Percentiles rank a stretch among this genome's conserved stretches.
phyloP scores from a whole-genome alignment of 2,888 invertebrate genomes.

The Tetramorium bicarinatum region DNA sequence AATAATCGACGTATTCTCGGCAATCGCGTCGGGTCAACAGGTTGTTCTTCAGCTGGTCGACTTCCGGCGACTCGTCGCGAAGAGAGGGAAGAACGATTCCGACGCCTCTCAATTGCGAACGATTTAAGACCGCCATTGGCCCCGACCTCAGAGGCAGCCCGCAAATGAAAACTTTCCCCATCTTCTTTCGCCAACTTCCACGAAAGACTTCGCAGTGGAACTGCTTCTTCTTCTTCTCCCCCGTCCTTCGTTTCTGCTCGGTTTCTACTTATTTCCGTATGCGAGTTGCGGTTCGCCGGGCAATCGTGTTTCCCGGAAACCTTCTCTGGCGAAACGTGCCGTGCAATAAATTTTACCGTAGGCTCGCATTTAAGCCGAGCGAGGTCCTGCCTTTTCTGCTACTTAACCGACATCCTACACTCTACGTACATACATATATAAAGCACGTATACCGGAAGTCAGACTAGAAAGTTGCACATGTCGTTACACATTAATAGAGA shows the following conservation, averaged over 20 bases:
- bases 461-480: slow-evolving; percentile 18
- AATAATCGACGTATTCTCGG: slow-evolving; percentile 51
- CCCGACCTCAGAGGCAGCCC: slow-evolving; percentile 69
- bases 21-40: slow-evolving; percentile 69
- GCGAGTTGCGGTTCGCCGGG: slow-evolving; percentile 73
- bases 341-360: slow-evolving; percentile 46
- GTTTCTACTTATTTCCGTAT: slow-evolving; percentile 73
- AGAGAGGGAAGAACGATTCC: slow-evolving; percentile 50
- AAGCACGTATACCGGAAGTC: slow-evolving; percentile 9
- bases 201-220: slow-evolving; percentile 66
- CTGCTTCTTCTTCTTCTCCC: slow-evolving; percentile 33
- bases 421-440: neutral
- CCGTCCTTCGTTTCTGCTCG: slow-evolving; percentile 63
- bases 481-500: neutral
- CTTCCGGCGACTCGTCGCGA: slow-evolving; percentile 66
- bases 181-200: slow-evolving; percentile 68
- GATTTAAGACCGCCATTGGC: slow-evolving; percentile 75
- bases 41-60: slow-evolving; percentile 71
- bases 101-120: slow-evolving; percentile 74
- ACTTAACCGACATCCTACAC: slow-evolving; percentile 29
- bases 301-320: slow-evolving; percentile 71
- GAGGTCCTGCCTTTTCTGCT: slow-evolving; percentile 16
- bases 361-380: slow-evolving; percentile 28
- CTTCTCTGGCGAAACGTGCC: slow-evolving; percentile 57
- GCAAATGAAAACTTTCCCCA: slow-evolving; percentile 76